Base-by-base conservation (phyloP, 2,797 vertebrate species). In the Schizothorax lantsangensis region DNA sequence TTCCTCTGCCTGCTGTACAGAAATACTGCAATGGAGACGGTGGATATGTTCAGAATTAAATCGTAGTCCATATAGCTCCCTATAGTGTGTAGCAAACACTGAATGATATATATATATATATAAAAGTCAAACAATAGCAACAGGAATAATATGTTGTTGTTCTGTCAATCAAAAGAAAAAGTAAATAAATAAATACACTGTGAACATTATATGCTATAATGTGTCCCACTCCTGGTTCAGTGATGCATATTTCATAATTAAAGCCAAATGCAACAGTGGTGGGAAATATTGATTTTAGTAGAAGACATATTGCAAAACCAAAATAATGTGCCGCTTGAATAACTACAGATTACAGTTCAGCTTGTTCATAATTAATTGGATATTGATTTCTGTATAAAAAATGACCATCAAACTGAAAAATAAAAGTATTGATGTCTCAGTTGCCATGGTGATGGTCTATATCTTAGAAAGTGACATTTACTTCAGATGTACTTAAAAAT, bases 331-430 rank as follows among this genome's bases (percentile, higher is more conserved):
- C 57, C 5, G 69, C 84, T 17, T 21, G 43, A 86, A 23, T 75
- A 75, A 74, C 69, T 81, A 14, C 79, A 74, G 68, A 75, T 86
- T 86, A 86, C 69, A 86, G 84, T 81, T 86, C 26, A 81, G 59
- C 84, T 74, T 84, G 78, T 82, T 85, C 84, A 85, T 81, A 78
- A 88, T 88, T 88, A 88, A 82, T 49, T 85, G 40, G 66, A 85
- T 64, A 88, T 88, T 19, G 84, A 88, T 85, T 85, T 57, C 2
- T 74, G 57, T 68, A 52, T 74, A 79, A 45, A 49, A 74, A 52
- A 71, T 82, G 43, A 52, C 80, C 23, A 62, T 73, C 52, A 79
- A 73, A 54, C 68, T 81, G 23, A 64, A 86, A 64, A 80, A 85
- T 45, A 57, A 33, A 78, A 68, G 23, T 45, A 73, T 62, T 47